Evolutionary conservation across 2,113 vertebrate genomes (phyloP), one percentile per base, ranked within the genome.

Genomic region (Danionella cerebrum): DNA sequence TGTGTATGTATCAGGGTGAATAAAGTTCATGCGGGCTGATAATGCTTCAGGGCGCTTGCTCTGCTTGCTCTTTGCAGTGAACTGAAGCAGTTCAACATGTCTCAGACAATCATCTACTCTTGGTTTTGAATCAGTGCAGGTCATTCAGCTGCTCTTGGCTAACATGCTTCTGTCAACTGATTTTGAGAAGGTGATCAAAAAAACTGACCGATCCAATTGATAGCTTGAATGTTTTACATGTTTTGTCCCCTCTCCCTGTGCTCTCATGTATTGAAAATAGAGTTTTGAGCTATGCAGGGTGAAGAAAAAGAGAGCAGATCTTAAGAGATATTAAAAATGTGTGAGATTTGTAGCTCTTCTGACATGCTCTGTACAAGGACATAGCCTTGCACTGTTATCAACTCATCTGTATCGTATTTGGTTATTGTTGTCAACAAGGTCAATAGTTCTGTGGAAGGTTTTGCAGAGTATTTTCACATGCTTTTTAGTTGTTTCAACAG

Each of bases 241-340:
- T 2, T 19, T 57, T 57, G 36, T 13, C 53, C 53, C 53, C 24
- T 38, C 22, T 19, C 33, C 53, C 45, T 62, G 11, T 11, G 11
- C 58, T 22, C 41, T 62, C 58, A 47, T 62, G 58, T 45, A 47
- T 62, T 62, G 58, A 47, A 62, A 62, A 62, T 25, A 16, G 58
- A 47, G 33, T 62, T 62, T 47, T 33, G 58, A 62, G 25, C 29
- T 33, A 41, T 9, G 41, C 58, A 33, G 25, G 58, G 39, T 21
- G 58, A 22, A 41, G 47, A 60, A 60, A 24, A 4, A 27, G 31
- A 12, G 13, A 19, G 39, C 13, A 47, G 58, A 45, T 62, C 58
- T 45, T 11, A 62, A 27, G 58, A 47, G 33, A 47, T 33, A 22
- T 62, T 62, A 22, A 59, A 59, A 27, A 4, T n/a, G 16, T 36